Conservation (phyloP, 2,797 vertebrate genomes). For the Acanthurus lineatus region DNA sequence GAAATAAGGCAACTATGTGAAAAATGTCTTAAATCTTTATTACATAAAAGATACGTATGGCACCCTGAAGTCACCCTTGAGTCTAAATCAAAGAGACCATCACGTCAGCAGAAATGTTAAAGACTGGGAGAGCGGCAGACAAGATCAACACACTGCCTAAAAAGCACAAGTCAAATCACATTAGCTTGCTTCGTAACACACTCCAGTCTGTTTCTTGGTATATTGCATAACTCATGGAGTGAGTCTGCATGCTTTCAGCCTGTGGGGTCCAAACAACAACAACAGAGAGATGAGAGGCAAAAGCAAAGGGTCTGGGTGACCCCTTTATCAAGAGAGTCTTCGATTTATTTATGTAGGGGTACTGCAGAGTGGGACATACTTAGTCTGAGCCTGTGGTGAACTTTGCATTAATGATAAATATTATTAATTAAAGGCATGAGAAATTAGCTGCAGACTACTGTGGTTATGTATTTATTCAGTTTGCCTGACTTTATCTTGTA, state of each 20-base stretch:
- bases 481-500: no score
- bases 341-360: conserved; percentile 10
- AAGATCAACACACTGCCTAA: conserved; percentile 31
- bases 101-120: conserved; percentile 15
- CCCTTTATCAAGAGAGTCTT: conserved; percentile 31
- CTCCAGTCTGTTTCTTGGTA: conserved; percentile 41
- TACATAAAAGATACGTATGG: neutral
- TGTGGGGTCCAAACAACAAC: conserved; percentile 44
- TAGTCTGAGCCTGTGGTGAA: no score
- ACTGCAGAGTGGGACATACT: no score
- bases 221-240: conserved; percentile 47
- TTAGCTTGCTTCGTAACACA: conserved; percentile 29
- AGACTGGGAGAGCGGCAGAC: conserved; percentile 44
- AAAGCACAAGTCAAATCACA: conserved; percentile 51
- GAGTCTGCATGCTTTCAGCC: conserved; percentile 25
- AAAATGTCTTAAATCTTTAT: conserved; percentile 35
- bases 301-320: conserved; percentile 32
- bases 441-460: no score
- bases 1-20: conserved; percentile 20
- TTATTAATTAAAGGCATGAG: no score
- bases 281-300: conserved; percentile 42
- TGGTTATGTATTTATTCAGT: no score
- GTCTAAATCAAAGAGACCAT: conserved; percentile 6
- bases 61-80: neutral
- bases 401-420: no score